A percentile compares a stretch with the other conserved stretches of the same genome.
phyloP scores from a whole-genome alignment of 2,888 invertebrate species.

The Abrostola triplasia region DNA sequence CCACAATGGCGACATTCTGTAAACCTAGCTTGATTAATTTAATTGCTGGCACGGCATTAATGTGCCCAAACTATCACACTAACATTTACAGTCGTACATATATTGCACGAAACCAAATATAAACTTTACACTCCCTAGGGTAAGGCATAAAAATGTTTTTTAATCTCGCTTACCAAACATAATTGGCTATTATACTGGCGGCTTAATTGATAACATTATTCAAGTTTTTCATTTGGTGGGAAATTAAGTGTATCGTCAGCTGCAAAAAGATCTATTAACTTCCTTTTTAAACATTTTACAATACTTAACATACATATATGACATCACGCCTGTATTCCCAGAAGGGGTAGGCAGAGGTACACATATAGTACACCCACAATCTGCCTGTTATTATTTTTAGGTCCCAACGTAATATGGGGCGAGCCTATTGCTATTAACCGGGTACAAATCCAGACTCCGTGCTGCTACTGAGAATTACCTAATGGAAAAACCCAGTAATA shows the following conservation, averaged over 20 bases:
- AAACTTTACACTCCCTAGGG: slow-evolving; percentile 21
- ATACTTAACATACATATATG: too few relatives aligned
- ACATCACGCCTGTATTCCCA: too few relatives aligned
- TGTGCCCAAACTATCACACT: slow-evolving; percentile 45
- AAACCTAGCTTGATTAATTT: slow-evolving; percentile 66
- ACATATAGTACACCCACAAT: too few relatives aligned
- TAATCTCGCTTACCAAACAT: slow-evolving; percentile 21
- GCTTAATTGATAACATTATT: slow-evolving; percentile 25
- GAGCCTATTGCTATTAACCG: too few relatives aligned
- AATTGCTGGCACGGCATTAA: slow-evolving; percentile 56
- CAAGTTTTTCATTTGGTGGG: slow-evolving; percentile 15
- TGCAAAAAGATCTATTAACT: neutral
- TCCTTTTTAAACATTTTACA: too few relatives aligned
- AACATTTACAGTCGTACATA: slow-evolving; percentile 31
- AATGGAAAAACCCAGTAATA: too few relatives aligned
- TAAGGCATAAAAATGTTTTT: slow-evolving; percentile 30
- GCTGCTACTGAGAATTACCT: too few relatives aligned
- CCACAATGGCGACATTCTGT: slow-evolving; percentile 59
- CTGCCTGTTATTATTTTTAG: too few relatives aligned
- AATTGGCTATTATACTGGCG: slow-evolving; percentile 19
- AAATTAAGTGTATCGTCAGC: neutral
- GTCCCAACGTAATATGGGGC: too few relatives aligned
- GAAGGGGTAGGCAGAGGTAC: too few relatives aligned
- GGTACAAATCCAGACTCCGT: too few relatives aligned
- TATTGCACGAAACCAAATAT: slow-evolving; percentile 40